Evolutionary conservation across 2,888 invertebrate species (phyloP).

Genomic region (Lasioglossum leucozonium): DNA sequence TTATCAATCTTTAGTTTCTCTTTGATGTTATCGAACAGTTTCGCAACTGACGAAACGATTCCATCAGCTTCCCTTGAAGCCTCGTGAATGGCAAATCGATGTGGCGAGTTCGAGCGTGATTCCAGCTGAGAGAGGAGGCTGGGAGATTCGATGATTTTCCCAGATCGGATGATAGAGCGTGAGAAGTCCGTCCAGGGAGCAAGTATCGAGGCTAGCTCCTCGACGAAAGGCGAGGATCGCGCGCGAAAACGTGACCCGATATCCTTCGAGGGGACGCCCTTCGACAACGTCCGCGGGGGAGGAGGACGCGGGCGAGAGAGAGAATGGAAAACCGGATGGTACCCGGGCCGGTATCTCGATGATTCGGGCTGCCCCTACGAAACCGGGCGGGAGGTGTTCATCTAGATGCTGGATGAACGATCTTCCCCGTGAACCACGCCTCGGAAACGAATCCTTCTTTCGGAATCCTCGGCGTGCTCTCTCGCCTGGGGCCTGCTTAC

Average conservation of each 20-base stretch:
- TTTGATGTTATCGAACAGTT: too few species aligned
- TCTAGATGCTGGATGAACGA: conserved; percentile 66
- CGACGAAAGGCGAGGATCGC: conserved; percentile 13
- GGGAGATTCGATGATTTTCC: background rate
- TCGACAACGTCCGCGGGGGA: background rate
- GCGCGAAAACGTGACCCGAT: conserved; percentile 54
- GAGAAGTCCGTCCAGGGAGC: background rate
- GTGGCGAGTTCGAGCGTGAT: background rate
- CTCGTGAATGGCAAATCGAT: background rate
- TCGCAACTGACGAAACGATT: background rate
- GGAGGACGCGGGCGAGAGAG: background rate
- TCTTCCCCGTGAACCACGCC: conserved; percentile 5
- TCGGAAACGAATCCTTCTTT: background rate
- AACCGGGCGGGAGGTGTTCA: conserved; percentile 73
- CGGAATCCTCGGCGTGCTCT: background rate
- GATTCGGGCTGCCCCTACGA: conserved; percentile 67
- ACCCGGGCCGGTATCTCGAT: background rate
- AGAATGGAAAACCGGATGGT: background rate
- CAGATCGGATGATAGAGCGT: background rate
- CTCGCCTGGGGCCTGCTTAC: background rate
- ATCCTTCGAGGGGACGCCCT: conserved; percentile 37
- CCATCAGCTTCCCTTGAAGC: background rate
- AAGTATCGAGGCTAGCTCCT: background rate
- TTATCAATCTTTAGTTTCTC: too few species aligned
- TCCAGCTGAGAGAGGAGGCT: background rate